A percentile compares a stretch with the other conserved stretches of the same genome.
Conservation (phyloP, 2,888 invertebrate genomes). For the Cerastis leucographa region DNA sequence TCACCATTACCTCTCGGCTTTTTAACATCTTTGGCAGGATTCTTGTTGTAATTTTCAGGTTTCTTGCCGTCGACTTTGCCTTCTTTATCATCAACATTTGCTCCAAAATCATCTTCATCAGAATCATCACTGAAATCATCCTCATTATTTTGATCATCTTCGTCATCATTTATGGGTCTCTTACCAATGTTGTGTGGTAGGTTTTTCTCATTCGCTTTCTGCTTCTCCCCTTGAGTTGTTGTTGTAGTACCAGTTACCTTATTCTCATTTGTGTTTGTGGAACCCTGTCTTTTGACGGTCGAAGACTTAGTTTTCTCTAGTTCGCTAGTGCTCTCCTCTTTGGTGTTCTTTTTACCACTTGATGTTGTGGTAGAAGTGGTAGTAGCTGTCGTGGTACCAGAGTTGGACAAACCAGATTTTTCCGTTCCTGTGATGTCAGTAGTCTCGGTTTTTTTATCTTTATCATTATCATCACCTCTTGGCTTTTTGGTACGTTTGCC, state of each 20-base stretch:
- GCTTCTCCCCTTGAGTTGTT: background rate
- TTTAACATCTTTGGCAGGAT: no score
- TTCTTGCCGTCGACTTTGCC: no score
- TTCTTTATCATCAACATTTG: background rate
- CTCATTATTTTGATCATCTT: no score
- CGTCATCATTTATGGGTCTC: no score
- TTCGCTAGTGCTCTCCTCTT: background rate
- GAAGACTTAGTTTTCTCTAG: background rate
- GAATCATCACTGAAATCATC: no score
- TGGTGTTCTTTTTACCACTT: background rate
- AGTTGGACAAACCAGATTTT: no score
- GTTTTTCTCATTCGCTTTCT: background rate
- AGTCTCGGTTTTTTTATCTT: background rate
- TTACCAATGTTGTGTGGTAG: background rate
- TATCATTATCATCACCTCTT: background rate
- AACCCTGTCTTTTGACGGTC: background rate
- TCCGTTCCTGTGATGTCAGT: no score
- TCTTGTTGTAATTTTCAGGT: no score
- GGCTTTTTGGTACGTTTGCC: no score
- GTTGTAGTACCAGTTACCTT: background rate
- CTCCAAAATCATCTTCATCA: background rate
- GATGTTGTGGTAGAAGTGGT: no score
- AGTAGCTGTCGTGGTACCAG: no score
- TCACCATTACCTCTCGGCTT: no score
- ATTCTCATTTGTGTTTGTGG: background rate